These are phyloP conservation scores for Drosophila ananassae DNA, from an alignment of 1,140 invertebrate species.

Conservation along the genomic window DNA sequence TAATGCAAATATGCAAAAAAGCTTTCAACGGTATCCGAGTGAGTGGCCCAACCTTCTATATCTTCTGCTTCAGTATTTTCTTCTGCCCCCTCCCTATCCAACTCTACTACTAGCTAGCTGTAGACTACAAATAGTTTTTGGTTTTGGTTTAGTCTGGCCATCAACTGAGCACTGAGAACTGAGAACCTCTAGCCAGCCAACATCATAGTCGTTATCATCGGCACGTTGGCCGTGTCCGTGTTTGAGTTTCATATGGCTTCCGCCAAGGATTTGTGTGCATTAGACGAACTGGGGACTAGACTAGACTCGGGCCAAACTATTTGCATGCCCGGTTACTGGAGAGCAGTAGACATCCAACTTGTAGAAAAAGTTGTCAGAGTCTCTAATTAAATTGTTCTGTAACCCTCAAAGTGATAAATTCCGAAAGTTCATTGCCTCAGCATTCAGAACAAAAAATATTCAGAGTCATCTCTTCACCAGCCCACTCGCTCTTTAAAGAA, in stretches of 20 bases:
- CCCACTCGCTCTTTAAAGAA: conserved; percentile 1
- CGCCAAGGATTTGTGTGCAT: conserved; percentile 70
- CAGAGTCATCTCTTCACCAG: conserved; percentile 5
- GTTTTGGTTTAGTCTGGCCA: conserved; percentile 42
- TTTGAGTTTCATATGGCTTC: conserved; percentile 78
- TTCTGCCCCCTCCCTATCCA: background rate
- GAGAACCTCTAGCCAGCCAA: conserved; percentile 38
- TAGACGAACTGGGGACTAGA: conserved; percentile 23
- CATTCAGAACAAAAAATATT: background rate
- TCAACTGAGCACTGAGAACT: conserved; percentile 6
- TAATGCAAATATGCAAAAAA: conserved; percentile 79
- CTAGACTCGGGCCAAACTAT: conserved; percentile 32
- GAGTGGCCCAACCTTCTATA: conserved; percentile 8
- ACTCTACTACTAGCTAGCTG: conserved; percentile 22
- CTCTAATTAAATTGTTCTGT: conserved; percentile 48
- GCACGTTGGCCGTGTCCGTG: conserved; percentile 50
- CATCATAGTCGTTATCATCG: conserved; percentile 77
- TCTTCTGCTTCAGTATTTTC: background rate
- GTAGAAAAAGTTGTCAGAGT: conserved; percentile 34
- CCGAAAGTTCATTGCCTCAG: conserved; percentile 26
- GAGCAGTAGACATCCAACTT: conserved; percentile 2
- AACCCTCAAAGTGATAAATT: conserved; percentile 43
- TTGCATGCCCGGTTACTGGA: conserved; percentile 25
- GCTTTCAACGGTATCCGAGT: conserved; percentile 63
- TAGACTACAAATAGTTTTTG: conserved; percentile 64